Evolutionary conservation across 1,140 invertebrate species (phyloP).

Genomic region (Pseudomyrmex concolor): DNA sequence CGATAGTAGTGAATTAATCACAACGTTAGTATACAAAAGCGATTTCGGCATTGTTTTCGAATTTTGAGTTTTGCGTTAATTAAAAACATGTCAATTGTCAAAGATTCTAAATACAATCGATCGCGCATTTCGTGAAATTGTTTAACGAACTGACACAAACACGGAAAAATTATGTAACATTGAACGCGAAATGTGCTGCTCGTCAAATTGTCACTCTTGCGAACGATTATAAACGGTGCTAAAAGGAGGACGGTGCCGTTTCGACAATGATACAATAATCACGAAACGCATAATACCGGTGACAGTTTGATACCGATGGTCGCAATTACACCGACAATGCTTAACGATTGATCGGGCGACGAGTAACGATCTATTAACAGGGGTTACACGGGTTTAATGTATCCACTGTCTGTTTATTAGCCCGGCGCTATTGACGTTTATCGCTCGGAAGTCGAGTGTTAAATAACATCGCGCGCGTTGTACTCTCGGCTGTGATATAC

Average conservation of each 20-base stretch:
- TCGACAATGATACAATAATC: conserved; percentile 50
- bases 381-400: conserved; percentile 70
- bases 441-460: conserved; percentile 10
- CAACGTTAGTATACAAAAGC: not conserved
- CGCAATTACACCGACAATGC: conserved; percentile 62
- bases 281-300: conserved; percentile 25
- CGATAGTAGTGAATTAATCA: conserved; percentile 1
- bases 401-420: conserved; percentile 65
- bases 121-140: not conserved
- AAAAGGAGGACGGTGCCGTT: conserved; percentile 37
- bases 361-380: conserved; percentile 70
- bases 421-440: conserved; percentile 57
- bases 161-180: not conserved
- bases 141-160: not conserved
- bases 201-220: conserved; percentile 30
- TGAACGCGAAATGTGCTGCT: not conserved
- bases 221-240: conserved; percentile 29
- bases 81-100: not conserved
- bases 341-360: conserved; percentile 67
- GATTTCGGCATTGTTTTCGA: not conserved
- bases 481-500: not conserved
- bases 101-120: not conserved
- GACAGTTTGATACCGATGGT: conserved; percentile 62
- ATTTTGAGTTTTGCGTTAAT: not conserved
- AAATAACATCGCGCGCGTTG: not conserved